A percentile compares a stretch with the other conserved stretches of the same genome.
phyloP scores from a whole-genome alignment of 2,113 vertebrate genomes.

The Sciurus niger region DNA sequence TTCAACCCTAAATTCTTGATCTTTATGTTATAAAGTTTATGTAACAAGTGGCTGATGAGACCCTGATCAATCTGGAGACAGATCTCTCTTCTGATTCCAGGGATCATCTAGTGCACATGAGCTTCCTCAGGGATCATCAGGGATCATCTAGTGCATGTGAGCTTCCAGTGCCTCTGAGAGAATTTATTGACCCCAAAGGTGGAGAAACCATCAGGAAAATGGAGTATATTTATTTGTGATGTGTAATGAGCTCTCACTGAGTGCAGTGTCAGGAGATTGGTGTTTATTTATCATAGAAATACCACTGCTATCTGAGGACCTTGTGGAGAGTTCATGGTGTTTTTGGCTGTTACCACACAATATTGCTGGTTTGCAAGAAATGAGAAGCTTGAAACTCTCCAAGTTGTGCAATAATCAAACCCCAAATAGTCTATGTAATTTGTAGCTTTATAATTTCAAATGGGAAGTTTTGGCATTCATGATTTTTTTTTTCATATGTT shows the following conservation, averaged over 20 bases:
- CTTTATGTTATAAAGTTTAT: neutral
- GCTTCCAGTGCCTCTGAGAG: neutral
- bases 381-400: neutral
- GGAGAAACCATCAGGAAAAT: neutral
- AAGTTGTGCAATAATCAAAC: neutral
- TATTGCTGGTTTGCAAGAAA: neutral
- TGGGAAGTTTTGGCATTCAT: neutral
- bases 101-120: neutral
- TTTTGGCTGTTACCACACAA: neutral
- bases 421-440: neutral
- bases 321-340: neutral
- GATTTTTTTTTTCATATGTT: slow-evolving; percentile 15
- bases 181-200: neutral
- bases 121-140: neutral
- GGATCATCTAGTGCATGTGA: neutral
- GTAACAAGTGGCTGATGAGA: neutral
- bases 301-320: neutral
- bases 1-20: neutral
- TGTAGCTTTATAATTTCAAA: neutral
- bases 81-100: neutral
- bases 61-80: neutral
- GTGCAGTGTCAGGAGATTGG: neutral
- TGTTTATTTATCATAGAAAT: slow-evolving; percentile 35
- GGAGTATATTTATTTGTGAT: slow-evolving; percentile 18
- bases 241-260: neutral